Evolutionary conservation across 1,140 invertebrate species (phyloP), one percentile per base, ranked within the genome.

Genomic region (Drosophila hydei): DNA sequence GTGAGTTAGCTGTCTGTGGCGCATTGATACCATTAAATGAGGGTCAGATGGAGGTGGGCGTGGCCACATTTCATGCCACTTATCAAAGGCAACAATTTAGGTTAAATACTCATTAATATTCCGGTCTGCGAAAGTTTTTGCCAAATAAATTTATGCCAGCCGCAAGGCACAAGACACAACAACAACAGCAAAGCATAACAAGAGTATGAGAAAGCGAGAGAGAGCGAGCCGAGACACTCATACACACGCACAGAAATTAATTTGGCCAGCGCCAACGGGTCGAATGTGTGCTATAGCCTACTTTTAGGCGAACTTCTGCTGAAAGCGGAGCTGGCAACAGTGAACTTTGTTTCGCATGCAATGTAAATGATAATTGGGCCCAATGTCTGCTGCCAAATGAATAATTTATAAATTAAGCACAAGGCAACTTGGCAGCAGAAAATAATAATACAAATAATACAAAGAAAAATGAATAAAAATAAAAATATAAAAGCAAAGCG

Each of bases 81-180:
- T 88, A 89, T 89, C 84, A 89, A 89, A 89, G 83, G 83, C 83
- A 88, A 88, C 83, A 88, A 88, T 88, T 88, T 88, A 89, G 83
- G 83, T 88, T 88, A 88, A 88, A 88, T 88, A 88, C 83, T 88
- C 83, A 88, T 88, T 88, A 88, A 88, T 88, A 88, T 88, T 89
- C 83, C 84, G 84, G 83, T 88, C 83, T 89, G 83, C 84, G 65
- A 88, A 88, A 88, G 65, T 88, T 88, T 88, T 88, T 88, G 84
- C 75, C 83, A 88, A 88, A 88, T 88, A 88, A 88, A 89, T 88
- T 83, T 88, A 88, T 88, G 83, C 84, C 69, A 69, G 80, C 80
- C 80, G 68, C 68, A 62, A 60, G 79, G 71, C 83, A 78, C 65
- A 64, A 88, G 67, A 69, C 75, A 45, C 18, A 8, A 60, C 38